phyloP scores from a whole-genome alignment of 2,888 invertebrate genomes.

The Pseudococcus jackbeardsleyi region DNA sequence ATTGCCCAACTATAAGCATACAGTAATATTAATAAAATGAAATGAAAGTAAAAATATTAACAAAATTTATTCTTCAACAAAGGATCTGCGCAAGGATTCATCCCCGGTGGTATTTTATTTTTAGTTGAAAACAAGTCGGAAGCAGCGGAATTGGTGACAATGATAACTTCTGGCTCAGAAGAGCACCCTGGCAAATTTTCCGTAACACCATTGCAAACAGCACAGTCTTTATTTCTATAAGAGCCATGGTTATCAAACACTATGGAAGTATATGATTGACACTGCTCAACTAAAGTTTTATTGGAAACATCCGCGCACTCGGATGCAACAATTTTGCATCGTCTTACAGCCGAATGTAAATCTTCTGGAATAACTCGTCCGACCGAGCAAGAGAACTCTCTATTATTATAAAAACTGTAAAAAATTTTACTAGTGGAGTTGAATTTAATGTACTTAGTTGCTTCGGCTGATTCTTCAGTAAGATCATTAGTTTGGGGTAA shows the following conservation, averaged over 20 bases:
- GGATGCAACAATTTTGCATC: constrained; percentile 68
- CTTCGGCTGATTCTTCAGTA: background rate
- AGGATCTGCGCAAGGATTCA: background rate
- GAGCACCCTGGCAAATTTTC: background rate
- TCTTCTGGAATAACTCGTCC: background rate
- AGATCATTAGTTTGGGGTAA: background rate
- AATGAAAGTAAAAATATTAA: background rate
- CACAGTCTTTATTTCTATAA: constrained; percentile 72
- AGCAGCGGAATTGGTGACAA: background rate
- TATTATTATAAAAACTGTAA: background rate
- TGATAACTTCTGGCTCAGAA: background rate
- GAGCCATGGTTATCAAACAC: constrained; percentile 69
- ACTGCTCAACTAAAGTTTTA: constrained; percentile 69
- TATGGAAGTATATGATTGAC: constrained; percentile 71
- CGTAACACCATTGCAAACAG: constrained; percentile 70
- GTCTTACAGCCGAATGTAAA: background rate
- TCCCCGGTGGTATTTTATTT: background rate
- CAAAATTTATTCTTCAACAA: constrained; percentile 20
- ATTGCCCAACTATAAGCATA: no score
- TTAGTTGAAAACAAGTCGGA: background rate
- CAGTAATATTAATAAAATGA: no score
- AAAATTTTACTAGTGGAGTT: background rate
- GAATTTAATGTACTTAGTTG: background rate
- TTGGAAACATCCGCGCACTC: constrained; percentile 70
- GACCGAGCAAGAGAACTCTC: background rate